Base-by-base conservation (phyloP, 2,797 vertebrate species). In the Catostomus latipinnis region DNA sequence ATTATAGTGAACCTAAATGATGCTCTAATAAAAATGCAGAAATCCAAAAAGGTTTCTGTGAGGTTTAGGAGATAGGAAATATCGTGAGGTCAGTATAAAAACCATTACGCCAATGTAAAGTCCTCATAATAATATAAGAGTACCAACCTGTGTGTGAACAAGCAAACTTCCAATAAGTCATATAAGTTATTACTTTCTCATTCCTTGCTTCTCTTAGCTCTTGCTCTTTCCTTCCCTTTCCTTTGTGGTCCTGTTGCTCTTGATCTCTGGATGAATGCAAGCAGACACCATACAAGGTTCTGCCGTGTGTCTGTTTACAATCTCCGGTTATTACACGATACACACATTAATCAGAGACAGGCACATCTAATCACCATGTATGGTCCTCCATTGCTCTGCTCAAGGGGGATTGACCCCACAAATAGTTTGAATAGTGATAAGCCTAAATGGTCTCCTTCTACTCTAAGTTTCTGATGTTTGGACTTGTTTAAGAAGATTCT, bases 271-370 rank as follows among this genome's bases (percentile, higher is more conserved):
- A 86, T 82, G 9, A 80, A 81, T 79, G 73, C 74, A 50, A 85
- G 84, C 7, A 7, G 82, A 89, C 83, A 67, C 93, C 94, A 90
- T 94, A 95, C 91, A 95, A 93, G 93, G 94, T 83, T 86, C 82
- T 91, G 89, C 71, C 86, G 89, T 86, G 45, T 1, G 74, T 81
- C 78, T 87, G 92, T 92, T 91, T 91, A 93, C 90, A 88, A 92
- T 91, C 89, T 90, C 87, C 74, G 58, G 86, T 92, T 93, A 92
- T 91, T 92, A 89, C 86, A 86, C 86, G 90, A 94, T 91, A 88
- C 89, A 86, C 89, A 87, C 89, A 93, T 93, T 91, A 92, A 93
- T 94, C 92, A 91, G 83, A 88, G 76, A 14, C 86, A 80, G 84
- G 87, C 86, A 86, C 87, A 80, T 88, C 92, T 89, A 81, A 82